These are phyloP conservation scores for Scaptomyza polygonia DNA, from an alignment of 2,888 invertebrate species.

Conservation along the genomic window DNA sequence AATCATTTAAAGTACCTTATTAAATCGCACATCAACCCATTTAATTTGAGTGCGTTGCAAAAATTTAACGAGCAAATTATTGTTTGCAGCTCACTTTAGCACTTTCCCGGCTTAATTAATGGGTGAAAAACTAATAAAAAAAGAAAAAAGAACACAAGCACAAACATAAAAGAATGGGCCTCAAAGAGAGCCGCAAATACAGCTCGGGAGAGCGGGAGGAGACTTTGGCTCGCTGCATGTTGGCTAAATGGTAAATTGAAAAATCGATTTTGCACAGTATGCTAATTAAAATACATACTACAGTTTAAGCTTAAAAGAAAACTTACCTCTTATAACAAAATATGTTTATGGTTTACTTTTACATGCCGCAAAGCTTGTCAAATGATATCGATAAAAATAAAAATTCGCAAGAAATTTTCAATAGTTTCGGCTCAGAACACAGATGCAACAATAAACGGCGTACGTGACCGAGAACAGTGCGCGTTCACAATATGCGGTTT, in stretches of 20 bases:
- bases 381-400: slow-evolving; percentile 34
- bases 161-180: slow-evolving; percentile 7
- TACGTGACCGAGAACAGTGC: slow-evolving; percentile 71
- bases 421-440: slow-evolving; percentile 36
- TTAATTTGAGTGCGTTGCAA: background rate
- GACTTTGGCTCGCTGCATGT: slow-evolving; percentile 10
- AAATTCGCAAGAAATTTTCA: slow-evolving; percentile 38
- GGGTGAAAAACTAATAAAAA: background rate
- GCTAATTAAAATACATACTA: slow-evolving; percentile 17
- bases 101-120: slow-evolving; percentile 15
- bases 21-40: background rate
- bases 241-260: slow-evolving; percentile 42
- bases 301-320: slow-evolving; percentile 9
- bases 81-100: slow-evolving; percentile 7
- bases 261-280: slow-evolving; percentile 62
- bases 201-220: slow-evolving; percentile 14
- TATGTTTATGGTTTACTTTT: slow-evolving; percentile 1
- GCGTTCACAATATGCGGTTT: slow-evolving; percentile 71
- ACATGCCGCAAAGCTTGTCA: slow-evolving; percentile 33
- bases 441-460: slow-evolving; percentile 65
- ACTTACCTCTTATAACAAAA: slow-evolving; percentile 50
- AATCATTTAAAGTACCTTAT: background rate
- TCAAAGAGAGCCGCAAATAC: slow-evolving; percentile 21
- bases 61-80: slow-evolving; percentile 6
- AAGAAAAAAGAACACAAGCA: background rate